These are phyloP conservation scores for Trichopoda pennipes DNA, from an alignment of 2,888 invertebrate genomes.

Conservation along the genomic window DNA sequence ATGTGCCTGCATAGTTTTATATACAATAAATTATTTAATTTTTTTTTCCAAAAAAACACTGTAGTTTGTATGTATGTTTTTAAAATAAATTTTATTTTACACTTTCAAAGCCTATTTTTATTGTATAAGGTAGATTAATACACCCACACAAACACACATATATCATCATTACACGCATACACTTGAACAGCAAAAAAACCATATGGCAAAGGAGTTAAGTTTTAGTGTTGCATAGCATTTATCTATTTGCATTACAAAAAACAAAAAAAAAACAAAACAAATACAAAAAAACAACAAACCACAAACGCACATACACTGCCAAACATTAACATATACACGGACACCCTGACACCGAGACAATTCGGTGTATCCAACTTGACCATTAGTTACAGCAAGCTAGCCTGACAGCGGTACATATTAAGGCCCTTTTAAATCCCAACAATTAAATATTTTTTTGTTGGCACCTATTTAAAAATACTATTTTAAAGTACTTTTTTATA, in stretches of 20 bases:
- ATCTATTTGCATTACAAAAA: constrained; percentile 64
- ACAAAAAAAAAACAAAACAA: constrained; percentile 27
- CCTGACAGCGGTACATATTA: too few species aligned
- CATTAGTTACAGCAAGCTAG: constrained; percentile 6
- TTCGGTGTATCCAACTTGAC: background rate
- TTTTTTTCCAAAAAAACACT: constrained; percentile 18
- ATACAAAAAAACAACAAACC: constrained; percentile 32
- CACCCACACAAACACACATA: background rate
- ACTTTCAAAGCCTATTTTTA: constrained; percentile 65
- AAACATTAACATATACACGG: background rate
- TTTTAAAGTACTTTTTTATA: too few species aligned
- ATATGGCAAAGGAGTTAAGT: constrained; percentile 54
- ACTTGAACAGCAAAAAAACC: constrained; percentile 38
- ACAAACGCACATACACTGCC: background rate
- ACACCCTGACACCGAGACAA: background rate
- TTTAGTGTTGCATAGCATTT: constrained; percentile 52
- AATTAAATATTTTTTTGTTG: too few species aligned
- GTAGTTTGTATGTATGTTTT: constrained; percentile 35
- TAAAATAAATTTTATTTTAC: constrained; percentile 67
- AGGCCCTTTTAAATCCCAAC: too few species aligned
- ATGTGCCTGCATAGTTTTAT: background rate
- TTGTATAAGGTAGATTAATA: constrained; percentile 27
- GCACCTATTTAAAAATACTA: too few species aligned
- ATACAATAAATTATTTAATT: constrained; percentile 27
- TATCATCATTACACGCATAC: background rate